Base-by-base conservation (phyloP, 2,888 invertebrate genomes). In the Tenthredo mesomela region DNA sequence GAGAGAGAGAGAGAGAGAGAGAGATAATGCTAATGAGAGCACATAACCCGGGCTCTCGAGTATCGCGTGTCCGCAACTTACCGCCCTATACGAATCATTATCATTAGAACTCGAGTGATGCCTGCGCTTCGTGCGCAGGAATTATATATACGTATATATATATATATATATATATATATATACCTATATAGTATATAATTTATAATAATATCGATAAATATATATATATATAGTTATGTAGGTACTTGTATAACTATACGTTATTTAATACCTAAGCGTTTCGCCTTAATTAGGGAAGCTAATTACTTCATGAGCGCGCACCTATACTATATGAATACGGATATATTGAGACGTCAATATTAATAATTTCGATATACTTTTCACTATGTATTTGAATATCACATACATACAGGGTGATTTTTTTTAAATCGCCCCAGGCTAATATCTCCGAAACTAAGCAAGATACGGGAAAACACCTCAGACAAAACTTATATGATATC, bases 31-130 rank as follows among this genome's bases (percentile, higher is more conserved):
- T 73, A 73, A 73, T 73, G 73, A 43, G 73, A 73, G 73, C 73
- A 73, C 73, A 37, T 37, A 73, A 43, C 10, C 73, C 73, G 7
- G 37, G 73, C 73, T 21, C 73, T 73, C 73, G n/a, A 21, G 43
- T 73, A 73, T 73, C 73, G 73, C 73, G 73, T 73, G 73, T 43
- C 43, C 73, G 43, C 40, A 73, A 73, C 73, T 73, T 73, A 73
- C 43, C 73, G 43, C 40, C 40, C 21, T 25, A 21, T 71, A 70
- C 40, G 73, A 73, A 73, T 73, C 40, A 73, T 73, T 73, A 73
- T 73, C 73, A 73, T 73, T 73, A 73, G 73, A 73, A 73, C 40
- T 43, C 43, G 21, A 73, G 43, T 43, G 73, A 73, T 29, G 67
- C 40, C 29, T 54, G n/a, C 12, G 73, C 18, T 73, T 43, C 15